Evolutionary conservation across 2,113 vertebrate genomes (phyloP), one percentile per base, ranked within the genome.

Genomic region (Callithrix jacchus): DNA sequence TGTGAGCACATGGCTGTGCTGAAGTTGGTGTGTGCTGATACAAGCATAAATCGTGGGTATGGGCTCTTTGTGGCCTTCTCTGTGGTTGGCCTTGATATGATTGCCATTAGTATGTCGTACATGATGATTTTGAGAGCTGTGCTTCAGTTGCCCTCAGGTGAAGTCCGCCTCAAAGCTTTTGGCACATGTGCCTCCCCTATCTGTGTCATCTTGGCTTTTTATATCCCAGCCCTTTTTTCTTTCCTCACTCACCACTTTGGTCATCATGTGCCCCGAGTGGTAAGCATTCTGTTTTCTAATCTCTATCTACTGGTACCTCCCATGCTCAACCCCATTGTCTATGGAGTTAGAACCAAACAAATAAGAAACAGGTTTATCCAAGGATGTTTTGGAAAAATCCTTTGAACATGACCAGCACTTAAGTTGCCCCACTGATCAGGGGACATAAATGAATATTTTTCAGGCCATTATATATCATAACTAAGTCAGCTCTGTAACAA

Each of bases 271-370:
- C 95, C 81, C 25, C 6, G 0, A 12, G 68, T 84, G 7, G 82
- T 97, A 2, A 98, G 96, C 4, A 79, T 97, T 18, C 10, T 85
- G 49, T 89, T 97, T 11, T 96, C 97, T 49, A 95, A 95, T 17
- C 8, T 98, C 89, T 98, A 98, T 68, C 81, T 98, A 6, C 56
- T 98, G 0, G 30, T 98, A 27, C 97, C 98, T 68, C 97, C 98
- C n/a, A 73, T 81, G 21, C 84, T 98, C 30, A 98, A 98, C 56
- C 98, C 98, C 40, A 94, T 97, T 37, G 93, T 98, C 79, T 98
- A 96, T 32, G 92, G 97, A 54, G 94, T 97, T 20, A 95, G 89
- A 89, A 98, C 97, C 70, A 97, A 96, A 81, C 95, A 98, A 66
- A 97, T 98, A 56, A 91, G 95, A 30, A 54, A 91, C 10, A 94